phyloP scores from a whole-genome alignment of 2,113 vertebrate species.

The Strigops habroptila region DNA sequence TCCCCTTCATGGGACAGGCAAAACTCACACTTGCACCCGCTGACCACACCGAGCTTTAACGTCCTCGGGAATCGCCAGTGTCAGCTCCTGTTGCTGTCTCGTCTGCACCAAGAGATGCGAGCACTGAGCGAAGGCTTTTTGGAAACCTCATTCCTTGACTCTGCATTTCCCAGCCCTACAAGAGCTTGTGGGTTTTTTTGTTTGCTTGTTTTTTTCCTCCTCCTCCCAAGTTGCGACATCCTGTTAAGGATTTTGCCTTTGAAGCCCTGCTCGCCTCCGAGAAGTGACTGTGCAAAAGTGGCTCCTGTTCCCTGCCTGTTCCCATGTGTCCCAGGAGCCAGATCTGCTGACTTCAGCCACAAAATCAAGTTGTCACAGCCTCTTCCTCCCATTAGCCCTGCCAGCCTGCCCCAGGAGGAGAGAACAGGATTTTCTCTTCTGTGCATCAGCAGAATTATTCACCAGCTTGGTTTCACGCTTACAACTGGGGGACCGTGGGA shows the following conservation, averaged over 20 bases:
- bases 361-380: conserved; percentile 46
- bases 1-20: background rate
- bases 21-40: background rate
- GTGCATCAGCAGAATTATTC: conserved; percentile 59
- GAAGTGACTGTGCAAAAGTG: conserved; percentile 54
- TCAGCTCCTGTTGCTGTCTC: background rate
- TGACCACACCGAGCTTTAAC: fast-evolving
- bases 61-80: fast-evolving
- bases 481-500: background rate
- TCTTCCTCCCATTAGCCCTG: conserved; percentile 43
- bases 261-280: conserved; percentile 23
- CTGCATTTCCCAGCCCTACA: conserved; percentile 33
- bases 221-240: conserved; percentile 52
- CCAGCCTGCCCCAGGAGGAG: conserved; percentile 38
- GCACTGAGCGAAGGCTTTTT: background rate
- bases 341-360: conserved; percentile 57
- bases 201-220: conserved; percentile 32
- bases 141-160: conserved; percentile 21
- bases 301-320: conserved; percentile 36
- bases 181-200: conserved; percentile 17
- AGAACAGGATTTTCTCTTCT: conserved; percentile 28
- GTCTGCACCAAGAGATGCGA: background rate
- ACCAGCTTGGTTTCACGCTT: conserved; percentile 29
- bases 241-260: conserved; percentile 29
- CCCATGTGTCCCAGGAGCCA: conserved; percentile 33